Evolutionary conservation across 2,113 vertebrate species (phyloP).

Genomic region (Mixornis gularis): DNA sequence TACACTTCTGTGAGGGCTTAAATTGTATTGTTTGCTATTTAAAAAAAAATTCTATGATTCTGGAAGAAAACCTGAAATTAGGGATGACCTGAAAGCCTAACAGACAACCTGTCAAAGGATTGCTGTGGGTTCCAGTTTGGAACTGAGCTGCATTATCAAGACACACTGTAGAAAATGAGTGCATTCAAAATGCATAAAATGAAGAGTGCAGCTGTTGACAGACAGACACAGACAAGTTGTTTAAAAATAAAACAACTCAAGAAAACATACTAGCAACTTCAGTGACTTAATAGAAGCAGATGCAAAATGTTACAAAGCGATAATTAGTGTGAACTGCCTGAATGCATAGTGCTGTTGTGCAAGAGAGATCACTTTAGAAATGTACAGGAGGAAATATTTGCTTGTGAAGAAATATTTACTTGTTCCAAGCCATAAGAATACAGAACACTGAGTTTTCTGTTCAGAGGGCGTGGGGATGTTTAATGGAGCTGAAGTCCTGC

Average conservation of each 20-base stretch:
- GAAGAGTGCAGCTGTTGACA: not conserved
- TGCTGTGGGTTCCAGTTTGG: not conserved
- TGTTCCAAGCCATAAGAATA: constrained; percentile 39
- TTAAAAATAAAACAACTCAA: constrained; percentile 12
- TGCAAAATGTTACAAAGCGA: not conserved
- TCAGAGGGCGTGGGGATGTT: not conserved
- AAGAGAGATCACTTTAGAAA: constrained; percentile 36
- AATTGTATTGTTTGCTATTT: not conserved
- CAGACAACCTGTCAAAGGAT: not conserved
- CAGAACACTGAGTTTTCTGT: constrained; percentile 52
- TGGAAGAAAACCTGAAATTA: not conserved
- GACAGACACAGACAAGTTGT: not conserved
- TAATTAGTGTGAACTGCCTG: not conserved
- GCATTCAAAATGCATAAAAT: not conserved
- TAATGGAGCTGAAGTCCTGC: not conserved
- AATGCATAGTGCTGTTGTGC: constrained; percentile 7
- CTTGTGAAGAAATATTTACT: constrained; percentile 47
- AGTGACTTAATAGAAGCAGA: not conserved
- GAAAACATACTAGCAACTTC: not conserved
- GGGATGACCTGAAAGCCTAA: not conserved
- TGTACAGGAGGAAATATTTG: constrained; percentile 37
- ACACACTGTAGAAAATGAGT: not conserved
- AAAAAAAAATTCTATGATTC: not conserved
- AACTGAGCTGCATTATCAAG: not conserved
- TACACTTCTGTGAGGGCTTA: not conserved